Conservation (phyloP, 2,797 vertebrate species). For the Centroberyx gerrardi region DNA sequence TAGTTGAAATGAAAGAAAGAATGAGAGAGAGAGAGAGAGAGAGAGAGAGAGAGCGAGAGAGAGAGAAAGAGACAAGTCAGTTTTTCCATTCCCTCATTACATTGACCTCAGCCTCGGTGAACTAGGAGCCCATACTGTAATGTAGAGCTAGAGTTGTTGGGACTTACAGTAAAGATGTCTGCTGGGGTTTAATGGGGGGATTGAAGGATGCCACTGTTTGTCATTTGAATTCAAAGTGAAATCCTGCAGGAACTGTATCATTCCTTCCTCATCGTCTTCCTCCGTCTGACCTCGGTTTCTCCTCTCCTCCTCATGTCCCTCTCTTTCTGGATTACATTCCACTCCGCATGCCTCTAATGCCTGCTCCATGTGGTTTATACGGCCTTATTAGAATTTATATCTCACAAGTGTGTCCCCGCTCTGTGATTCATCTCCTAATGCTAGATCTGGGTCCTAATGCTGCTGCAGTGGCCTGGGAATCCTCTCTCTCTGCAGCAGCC, state of each 20-base stretch:
- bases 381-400: conserved; percentile 70
- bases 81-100: conserved; percentile 81
- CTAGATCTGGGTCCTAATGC: no score
- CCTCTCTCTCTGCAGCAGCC: conserved; percentile 21
- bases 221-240: background rate
- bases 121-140: conserved; percentile 52
- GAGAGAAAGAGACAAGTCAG: conserved; percentile 48
- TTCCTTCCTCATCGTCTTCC: background rate
- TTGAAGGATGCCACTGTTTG: conserved; percentile 11
- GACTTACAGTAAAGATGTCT: conserved; percentile 55
- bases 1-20: conserved; percentile 67
- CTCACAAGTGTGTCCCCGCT: conserved; percentile 67
- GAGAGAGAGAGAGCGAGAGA: conserved; percentile 17
- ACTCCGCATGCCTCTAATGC: conserved; percentile 3
- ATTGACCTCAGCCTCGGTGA: conserved; percentile 76
- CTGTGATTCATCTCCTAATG: conserved; percentile 53
- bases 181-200: conserved; percentile 22
- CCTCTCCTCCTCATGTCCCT: background rate
- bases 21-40: conserved; percentile 14
- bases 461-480: conserved; percentile 46
- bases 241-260: background rate
- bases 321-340: conserved; percentile 9
- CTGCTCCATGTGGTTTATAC: conserved; percentile 43
- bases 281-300: background rate
- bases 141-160: conserved; percentile 51